Conservation (phyloP, 2,888 invertebrate genomes). For the Pogonocherus hispidulus region DNA sequence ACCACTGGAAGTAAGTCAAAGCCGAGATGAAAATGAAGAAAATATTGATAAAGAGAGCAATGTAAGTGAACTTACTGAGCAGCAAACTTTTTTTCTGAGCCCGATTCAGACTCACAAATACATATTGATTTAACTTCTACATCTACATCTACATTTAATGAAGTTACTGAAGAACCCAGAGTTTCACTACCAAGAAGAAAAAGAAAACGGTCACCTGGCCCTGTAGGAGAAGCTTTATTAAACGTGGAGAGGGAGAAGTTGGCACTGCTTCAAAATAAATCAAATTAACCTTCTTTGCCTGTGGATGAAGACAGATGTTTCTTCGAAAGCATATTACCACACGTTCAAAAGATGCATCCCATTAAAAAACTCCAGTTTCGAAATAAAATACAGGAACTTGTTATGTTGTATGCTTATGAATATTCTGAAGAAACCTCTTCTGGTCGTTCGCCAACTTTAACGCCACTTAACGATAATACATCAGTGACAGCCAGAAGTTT, state of each 20-base stretch:
- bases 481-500: not conserved
- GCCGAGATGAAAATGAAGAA: conserved; percentile 1
- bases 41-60: not conserved
- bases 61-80: too few species aligned
- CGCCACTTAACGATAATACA: not conserved
- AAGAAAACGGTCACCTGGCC: conserved; percentile 1
- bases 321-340: conserved; percentile 32
- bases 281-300: conserved; percentile 19
- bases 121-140: too few species aligned
- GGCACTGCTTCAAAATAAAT: conserved; percentile 5
- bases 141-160: too few species aligned
- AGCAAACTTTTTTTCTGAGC: too few species aligned
- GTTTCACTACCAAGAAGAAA: conserved; percentile 7
- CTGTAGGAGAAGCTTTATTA: conserved; percentile 13
- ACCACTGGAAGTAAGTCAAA: conserved; percentile 5
- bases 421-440: conserved; percentile 5
- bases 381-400: conserved; percentile 27
- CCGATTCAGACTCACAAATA: too few species aligned
- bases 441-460: not conserved
- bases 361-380: conserved; percentile 26
- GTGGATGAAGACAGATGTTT: conserved; percentile 29
- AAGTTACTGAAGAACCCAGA: conserved; percentile 19
- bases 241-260: conserved; percentile 26
- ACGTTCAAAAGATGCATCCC: conserved; percentile 23
- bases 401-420: conserved; percentile 18